Evolutionary conservation across 2,113 vertebrate species (phyloP).

Genomic region (Aramus guarauna): DNA sequence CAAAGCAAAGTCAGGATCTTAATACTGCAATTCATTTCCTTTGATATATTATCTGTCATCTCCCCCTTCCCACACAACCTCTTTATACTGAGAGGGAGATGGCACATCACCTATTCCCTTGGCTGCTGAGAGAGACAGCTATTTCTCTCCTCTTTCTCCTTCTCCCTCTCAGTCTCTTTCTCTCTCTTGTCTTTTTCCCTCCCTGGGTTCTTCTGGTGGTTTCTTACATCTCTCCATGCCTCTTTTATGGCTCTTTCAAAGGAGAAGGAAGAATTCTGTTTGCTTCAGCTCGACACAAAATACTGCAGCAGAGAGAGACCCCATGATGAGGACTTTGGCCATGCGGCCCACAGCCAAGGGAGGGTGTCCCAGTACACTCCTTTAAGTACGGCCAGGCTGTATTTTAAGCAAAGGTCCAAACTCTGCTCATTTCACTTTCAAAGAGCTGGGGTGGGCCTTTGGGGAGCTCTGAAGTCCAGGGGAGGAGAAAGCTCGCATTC

Average conservation of each 20-base stretch:
- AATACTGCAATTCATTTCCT: slow-evolving; percentile 57
- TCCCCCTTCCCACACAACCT: slow-evolving; percentile 37
- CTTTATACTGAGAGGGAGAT: slow-evolving; percentile 10
- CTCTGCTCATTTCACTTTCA: background rate
- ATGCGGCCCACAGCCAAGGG: background rate
- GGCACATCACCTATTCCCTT: slow-evolving; percentile 1
- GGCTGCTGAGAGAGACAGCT: background rate
- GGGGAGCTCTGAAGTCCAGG: background rate
- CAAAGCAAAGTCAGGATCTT: slow-evolving; percentile 50
- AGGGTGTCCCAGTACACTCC: background rate
- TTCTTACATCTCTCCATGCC: background rate
- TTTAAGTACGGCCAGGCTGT: background rate
- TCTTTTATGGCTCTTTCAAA: background rate
- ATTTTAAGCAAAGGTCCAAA: background rate
- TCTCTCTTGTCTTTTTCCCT: background rate
- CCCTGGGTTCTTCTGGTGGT: background rate
- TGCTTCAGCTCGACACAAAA: background rate
- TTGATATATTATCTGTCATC: slow-evolving; percentile 57
- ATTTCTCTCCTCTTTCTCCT: background rate
- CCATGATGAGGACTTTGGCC: background rate
- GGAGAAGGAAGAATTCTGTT: background rate
- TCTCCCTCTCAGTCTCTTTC: background rate
- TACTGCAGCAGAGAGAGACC: background rate
- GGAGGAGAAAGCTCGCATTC: background rate
- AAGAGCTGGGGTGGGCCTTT: background rate